A percentile compares a stretch with the other conserved stretches of the same genome.
Conservation (phyloP, 1,140 invertebrate species). For the Popillia japonica region DNA sequence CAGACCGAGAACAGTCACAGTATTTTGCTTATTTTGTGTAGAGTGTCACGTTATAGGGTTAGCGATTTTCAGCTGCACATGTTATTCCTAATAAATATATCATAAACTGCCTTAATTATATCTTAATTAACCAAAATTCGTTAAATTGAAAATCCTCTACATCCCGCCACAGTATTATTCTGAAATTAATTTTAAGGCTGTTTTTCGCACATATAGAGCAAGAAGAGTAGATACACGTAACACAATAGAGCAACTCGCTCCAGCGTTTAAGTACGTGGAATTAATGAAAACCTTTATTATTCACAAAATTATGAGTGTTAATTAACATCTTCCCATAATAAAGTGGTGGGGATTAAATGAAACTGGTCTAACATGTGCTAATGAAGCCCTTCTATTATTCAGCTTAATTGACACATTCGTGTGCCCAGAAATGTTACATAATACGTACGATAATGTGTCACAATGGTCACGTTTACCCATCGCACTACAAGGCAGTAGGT, state of each 20-base stretch:
- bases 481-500: neutral
- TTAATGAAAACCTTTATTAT: conserved; percentile 34
- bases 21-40: too few relatives aligned
- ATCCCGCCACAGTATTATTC: neutral
- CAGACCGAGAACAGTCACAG: too few relatives aligned
- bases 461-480: conserved; percentile 42
- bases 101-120: too few relatives aligned
- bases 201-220: neutral
- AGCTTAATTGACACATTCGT: conserved; percentile 31
- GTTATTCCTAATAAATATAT: too few relatives aligned
- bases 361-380: conserved; percentile 25
- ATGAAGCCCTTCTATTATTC: conserved; percentile 32
- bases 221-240: neutral
- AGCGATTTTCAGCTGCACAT: too few relatives aligned
- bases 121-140: too few relatives aligned
- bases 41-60: too few relatives aligned
- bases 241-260: neutral
- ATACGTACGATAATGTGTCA: conserved; percentile 44
- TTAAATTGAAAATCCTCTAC: neutral
- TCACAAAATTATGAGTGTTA: conserved; percentile 29
- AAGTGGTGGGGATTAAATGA: conserved; percentile 36
- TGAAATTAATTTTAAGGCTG: neutral
- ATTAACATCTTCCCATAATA: conserved; percentile 26
- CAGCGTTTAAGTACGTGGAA: conserved; percentile 9
- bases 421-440: conserved; percentile 40